A percentile compares a stretch with the other conserved stretches of the same genome.
Conservation (phyloP, 2,797 vertebrate genomes). For the Paramormyrops hopkinsi region DNA sequence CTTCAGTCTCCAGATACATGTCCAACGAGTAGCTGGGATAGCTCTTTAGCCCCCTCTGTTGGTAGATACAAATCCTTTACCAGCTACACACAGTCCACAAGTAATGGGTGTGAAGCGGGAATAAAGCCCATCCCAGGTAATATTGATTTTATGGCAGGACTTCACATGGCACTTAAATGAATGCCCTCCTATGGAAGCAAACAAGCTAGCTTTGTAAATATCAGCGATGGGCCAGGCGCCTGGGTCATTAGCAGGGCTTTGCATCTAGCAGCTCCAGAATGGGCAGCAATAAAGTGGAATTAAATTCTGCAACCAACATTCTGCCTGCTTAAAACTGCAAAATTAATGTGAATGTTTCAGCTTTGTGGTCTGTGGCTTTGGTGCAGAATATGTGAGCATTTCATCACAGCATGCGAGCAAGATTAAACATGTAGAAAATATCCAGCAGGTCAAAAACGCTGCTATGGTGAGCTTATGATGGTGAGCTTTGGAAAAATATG, state of each 20-base stretch:
- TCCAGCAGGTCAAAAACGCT: neutral
- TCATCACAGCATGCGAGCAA: neutral
- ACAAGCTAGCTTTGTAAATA: slow-evolving; percentile 12
- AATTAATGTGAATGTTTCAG: neutral
- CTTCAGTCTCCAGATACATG: neutral
- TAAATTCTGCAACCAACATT: neutral
- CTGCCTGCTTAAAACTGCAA: neutral
- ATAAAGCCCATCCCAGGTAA: neutral
- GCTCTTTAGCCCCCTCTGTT: slow-evolving; percentile 65
- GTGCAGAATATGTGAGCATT: neutral
- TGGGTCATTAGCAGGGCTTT: neutral
- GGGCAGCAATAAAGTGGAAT: neutral
- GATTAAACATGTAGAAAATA: neutral
- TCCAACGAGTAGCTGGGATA: slow-evolving; percentile 32
- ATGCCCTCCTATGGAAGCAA: slow-evolving; percentile 3
- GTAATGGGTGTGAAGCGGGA: neutral
- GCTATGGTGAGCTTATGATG: neutral
- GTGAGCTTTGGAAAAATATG: neutral
- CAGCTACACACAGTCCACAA: neutral
- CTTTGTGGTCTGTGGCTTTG: neutral
- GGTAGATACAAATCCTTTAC: slow-evolving; percentile 29
- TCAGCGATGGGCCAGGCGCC: neutral
- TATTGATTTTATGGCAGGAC: slow-evolving; percentile 7
- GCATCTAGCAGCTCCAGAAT: neutral
- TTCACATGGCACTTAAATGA: slow-evolving; percentile 15